A percentile compares a stretch with the other conserved stretches of the same genome.
phyloP scores from a whole-genome alignment of 2,888 invertebrate species.

The Limnephilus rhombicus region DNA sequence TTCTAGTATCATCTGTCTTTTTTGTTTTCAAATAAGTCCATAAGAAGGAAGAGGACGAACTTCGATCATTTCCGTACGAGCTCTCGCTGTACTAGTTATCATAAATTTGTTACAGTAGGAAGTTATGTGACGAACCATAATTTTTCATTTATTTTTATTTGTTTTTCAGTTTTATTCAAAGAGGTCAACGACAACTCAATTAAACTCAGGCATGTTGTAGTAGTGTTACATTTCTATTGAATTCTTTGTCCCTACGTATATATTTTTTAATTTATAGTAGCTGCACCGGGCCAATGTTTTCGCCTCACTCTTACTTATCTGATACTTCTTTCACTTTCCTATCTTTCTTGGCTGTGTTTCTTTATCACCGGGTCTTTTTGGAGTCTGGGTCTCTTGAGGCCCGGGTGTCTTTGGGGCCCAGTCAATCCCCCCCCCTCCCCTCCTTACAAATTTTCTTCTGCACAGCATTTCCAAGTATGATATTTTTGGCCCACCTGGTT shows the following conservation, averaged over 20 bases:
- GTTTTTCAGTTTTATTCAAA: constrained; percentile 59
- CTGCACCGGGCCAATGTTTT: neutral
- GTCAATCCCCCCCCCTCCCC: neutral
- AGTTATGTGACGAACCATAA: neutral
- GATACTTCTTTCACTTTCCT: neutral
- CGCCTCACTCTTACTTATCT: neutral
- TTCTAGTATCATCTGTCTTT: too few relatives aligned
- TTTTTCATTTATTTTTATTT: constrained; percentile 35
- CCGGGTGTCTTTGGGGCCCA: too few relatives aligned
- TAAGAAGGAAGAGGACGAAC: too few relatives aligned
- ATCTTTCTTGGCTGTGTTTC: neutral
- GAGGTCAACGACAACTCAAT: constrained; percentile 1
- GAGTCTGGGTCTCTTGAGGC: neutral
- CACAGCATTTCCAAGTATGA: neutral
- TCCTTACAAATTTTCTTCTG: neutral
- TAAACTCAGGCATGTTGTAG: neutral
- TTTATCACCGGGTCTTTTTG: neutral
- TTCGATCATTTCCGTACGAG: too few relatives aligned
- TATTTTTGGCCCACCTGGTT: neutral
- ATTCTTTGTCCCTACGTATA: neutral
- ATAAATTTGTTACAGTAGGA: neutral
- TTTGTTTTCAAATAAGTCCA: too few relatives aligned
- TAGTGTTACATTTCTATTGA: neutral
- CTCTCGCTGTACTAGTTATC: too few relatives aligned
- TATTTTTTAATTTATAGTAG: neutral